Percentiles rank a stretch among this genome's conserved stretches.
phyloP scores from a whole-genome alignment of 2,113 vertebrate genomes.

The Anhinga anhinga region DNA sequence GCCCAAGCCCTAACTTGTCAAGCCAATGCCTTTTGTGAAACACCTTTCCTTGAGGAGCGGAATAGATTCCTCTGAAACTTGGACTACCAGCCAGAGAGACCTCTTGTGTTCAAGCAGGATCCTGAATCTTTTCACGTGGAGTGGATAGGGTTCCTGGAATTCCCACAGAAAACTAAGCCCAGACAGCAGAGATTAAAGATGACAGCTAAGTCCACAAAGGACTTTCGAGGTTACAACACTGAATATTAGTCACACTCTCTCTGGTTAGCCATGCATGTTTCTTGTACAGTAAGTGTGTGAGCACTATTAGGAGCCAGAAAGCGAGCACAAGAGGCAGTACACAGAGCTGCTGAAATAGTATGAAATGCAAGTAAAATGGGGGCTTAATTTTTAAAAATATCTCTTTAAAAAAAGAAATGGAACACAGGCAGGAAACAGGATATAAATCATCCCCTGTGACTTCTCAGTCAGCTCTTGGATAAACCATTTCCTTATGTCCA shows the following conservation, averaged over 20 bases:
- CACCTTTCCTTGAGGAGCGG: background rate
- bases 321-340: rapidly evolving
- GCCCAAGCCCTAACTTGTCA: background rate
- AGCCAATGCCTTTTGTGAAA: background rate
- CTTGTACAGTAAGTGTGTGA: background rate
- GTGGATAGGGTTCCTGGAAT: background rate
- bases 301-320: background rate
- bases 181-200: background rate
- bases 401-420: background rate
- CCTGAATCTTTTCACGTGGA: background rate
- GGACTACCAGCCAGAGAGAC: background rate
- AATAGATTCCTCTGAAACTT: background rate
- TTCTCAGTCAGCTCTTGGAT: background rate
- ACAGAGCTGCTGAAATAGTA: background rate
- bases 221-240: background rate
- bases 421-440: background rate
- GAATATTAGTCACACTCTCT: background rate
- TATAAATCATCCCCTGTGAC: background rate
- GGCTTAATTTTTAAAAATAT: background rate
- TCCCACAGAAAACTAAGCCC: background rate
- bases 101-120: background rate
- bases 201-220: background rate
- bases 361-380: background rate
- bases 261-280: background rate
- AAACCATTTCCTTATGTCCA: background rate